Conservation (phyloP, 2,888 invertebrate species). For the Neoitamus cyanurus region DNA sequence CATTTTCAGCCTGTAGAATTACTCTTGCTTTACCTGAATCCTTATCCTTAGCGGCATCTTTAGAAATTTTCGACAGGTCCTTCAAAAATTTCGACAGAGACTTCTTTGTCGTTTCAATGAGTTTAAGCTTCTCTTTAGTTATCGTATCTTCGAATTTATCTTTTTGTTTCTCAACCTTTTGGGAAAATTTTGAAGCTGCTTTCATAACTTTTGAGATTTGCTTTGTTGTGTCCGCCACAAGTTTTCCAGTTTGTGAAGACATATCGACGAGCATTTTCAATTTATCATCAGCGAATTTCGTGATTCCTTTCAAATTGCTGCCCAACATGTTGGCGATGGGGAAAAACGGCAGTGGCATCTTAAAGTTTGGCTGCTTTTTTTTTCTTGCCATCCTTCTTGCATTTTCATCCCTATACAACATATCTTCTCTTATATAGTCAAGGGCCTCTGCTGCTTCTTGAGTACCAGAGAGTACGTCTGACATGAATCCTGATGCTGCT, state of each 20-base stretch:
- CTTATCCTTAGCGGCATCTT: not conserved
- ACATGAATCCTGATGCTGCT: slow-evolving; percentile 18
- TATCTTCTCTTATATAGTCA: not conserved
- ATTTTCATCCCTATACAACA: not conserved
- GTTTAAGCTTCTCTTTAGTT: slow-evolving; percentile 36
- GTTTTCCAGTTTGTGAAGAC: slow-evolving; percentile 37
- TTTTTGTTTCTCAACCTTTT: slow-evolving; percentile 18
- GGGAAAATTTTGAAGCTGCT: slow-evolving; percentile 15
- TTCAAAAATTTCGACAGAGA: slow-evolving; percentile 38
- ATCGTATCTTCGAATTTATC: slow-evolving; percentile 9
- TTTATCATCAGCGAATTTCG: slow-evolving; percentile 19
- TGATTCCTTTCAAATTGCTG: not conserved
- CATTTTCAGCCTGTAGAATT: slow-evolving; percentile 19
- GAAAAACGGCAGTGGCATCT: not conserved
- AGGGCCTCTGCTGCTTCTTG: slow-evolving; percentile 1
- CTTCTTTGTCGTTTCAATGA: slow-evolving; percentile 44
- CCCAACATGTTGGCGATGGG: not conserved
- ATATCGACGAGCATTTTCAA: slow-evolving; percentile 38
- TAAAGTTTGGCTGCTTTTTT: not conserved
- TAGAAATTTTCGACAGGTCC: slow-evolving; percentile 28
- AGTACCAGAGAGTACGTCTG: slow-evolving; percentile 2
- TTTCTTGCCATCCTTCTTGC: not conserved
- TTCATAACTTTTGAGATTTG: slow-evolving; percentile 32
- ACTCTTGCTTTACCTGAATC: slow-evolving; percentile 3
- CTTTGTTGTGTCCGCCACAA: slow-evolving; percentile 40